Evolutionary conservation across 2,113 vertebrate genomes (phyloP).

Genomic region (Montifringilla adamsi): DNA sequence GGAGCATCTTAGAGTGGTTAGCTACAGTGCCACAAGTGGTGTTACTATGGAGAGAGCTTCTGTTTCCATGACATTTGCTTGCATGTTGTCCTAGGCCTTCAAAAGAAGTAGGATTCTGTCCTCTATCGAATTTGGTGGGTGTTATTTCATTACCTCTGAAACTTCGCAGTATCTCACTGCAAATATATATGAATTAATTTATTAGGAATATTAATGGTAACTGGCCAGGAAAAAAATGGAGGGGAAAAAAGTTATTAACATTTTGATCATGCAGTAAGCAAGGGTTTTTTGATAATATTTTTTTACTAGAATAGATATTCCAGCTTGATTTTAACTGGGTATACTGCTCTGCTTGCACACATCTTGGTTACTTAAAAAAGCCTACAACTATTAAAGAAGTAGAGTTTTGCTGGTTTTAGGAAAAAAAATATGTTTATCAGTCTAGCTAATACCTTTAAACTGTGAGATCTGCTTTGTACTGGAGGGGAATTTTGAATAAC

Average conservation of each 20-base stretch:
- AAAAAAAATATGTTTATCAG: not conserved
- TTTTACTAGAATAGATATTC: not conserved
- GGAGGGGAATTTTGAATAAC: not conserved
- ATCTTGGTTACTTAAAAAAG: conserved; percentile 28
- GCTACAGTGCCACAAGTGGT: conserved; percentile 44
- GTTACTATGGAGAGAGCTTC: conserved; percentile 80
- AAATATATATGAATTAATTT: conserved; percentile 13
- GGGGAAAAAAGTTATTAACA: not conserved
- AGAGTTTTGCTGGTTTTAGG: not conserved
- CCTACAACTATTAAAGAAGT: not conserved
- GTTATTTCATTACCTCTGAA: conserved; percentile 32
- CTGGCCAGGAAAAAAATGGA: not conserved
- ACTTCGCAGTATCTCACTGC: not conserved
- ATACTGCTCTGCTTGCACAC: not conserved
- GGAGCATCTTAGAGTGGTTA: conserved; percentile 63
- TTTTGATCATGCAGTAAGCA: not conserved
- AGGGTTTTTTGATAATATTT: not conserved
- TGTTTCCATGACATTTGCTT: conserved; percentile 82
- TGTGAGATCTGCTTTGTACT: not conserved
- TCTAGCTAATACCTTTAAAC: not conserved
- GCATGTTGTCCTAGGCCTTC: conserved; percentile 71
- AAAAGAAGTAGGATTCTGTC: conserved; percentile 62
- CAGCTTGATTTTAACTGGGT: not conserved
- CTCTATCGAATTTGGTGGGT: conserved; percentile 47
- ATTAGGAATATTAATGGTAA: not conserved